Evolutionary conservation across 2,797 vertebrate species (phyloP).

Genomic region (Macroramphosus scolopax): DNA sequence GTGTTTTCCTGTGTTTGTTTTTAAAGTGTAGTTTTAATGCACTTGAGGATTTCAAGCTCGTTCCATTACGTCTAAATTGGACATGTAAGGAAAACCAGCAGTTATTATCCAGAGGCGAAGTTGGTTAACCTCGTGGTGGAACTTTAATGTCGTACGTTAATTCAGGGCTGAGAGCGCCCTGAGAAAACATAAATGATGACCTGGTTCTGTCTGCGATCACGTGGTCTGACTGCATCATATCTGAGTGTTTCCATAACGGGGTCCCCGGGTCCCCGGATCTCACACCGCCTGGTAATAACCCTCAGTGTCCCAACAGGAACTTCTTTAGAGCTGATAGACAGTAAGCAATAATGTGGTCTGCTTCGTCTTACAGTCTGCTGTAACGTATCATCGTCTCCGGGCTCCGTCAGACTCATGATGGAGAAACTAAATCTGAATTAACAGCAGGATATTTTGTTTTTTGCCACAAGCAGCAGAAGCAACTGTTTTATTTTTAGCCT

Average conservation of each 20-base stretch:
- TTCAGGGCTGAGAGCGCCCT: conserved; percentile 18
- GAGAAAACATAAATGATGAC: conserved; percentile 46
- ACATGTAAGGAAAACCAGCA: conserved; percentile 27
- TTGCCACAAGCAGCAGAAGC: too few species aligned
- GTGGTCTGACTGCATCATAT: conserved; percentile 38
- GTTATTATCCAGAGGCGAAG: conserved; percentile 15
- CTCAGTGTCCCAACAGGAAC: conserved; percentile 11
- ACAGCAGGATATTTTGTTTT: not conserved
- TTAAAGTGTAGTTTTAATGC: conserved; percentile 5
- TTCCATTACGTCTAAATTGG: conserved; percentile 4
- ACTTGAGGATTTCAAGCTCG: not conserved
- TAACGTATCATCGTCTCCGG: too few species aligned
- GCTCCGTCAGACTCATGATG: not conserved
- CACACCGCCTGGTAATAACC: conserved; percentile 17
- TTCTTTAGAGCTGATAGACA: conserved; percentile 7
- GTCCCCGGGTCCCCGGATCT: conserved; percentile 30
- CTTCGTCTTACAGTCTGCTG: conserved; percentile 9
- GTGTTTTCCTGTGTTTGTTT: conserved; percentile 1
- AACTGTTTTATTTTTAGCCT: conserved; percentile 19
- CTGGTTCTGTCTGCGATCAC: conserved; percentile 49
- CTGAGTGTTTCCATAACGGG: conserved; percentile 46
- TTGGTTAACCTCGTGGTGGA: conserved; percentile 11
- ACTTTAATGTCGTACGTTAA: conserved; percentile 33
- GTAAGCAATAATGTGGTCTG: conserved; percentile 4
- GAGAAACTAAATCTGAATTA: conserved; percentile 1